Conservation (phyloP, 2,888 invertebrate species). For the Eremobia ochroleuca region DNA sequence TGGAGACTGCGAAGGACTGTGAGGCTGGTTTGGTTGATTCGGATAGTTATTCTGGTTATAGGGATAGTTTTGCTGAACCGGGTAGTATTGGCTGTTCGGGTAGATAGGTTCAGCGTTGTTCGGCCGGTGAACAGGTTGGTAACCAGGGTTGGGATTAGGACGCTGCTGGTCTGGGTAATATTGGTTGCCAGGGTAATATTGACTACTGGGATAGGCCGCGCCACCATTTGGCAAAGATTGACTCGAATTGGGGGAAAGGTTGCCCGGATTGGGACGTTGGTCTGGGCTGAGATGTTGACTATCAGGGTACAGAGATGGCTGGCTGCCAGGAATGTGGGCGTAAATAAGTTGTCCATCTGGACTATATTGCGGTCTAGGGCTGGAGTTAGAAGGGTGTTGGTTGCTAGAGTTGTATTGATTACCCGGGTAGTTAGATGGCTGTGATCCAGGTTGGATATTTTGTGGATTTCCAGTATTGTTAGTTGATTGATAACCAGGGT, state of each 20-base stretch:
- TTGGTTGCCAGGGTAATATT: slow-evolving; percentile 55
- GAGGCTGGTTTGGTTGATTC: slow-evolving; percentile 16
- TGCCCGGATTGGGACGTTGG: slow-evolving; percentile 46
- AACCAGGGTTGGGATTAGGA: slow-evolving; percentile 37
- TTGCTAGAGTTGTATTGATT: slow-evolving; percentile 35
- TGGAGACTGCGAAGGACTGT: slow-evolving; percentile 35
- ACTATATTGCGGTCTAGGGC: slow-evolving; percentile 38
- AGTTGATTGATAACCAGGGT: slow-evolving; percentile 32
- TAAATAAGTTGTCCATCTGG: slow-evolving; percentile 57
- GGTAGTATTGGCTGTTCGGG: slow-evolving; percentile 47
- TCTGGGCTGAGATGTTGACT: slow-evolving; percentile 53
- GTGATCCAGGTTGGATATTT: slow-evolving; percentile 40
- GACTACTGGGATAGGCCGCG: slow-evolving; percentile 41
- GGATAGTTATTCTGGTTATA: slow-evolving; percentile 12
- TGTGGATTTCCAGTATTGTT: slow-evolving; percentile 30
- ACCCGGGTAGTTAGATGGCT: slow-evolving; percentile 51
- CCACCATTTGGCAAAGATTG: slow-evolving; percentile 35
- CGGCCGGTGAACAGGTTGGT: slow-evolving; percentile 32
- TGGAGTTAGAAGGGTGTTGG: slow-evolving; percentile 21
- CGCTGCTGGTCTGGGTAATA: slow-evolving; percentile 46
- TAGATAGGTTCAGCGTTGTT: slow-evolving; percentile 52
- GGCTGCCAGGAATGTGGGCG: slow-evolving; percentile 50
- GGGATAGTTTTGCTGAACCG: slow-evolving; percentile 48
- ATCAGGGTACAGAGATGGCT: slow-evolving; percentile 45
- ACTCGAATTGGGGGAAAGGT: slow-evolving; percentile 42